phyloP scores from a whole-genome alignment of 2,888 invertebrate species.

The Tetragonisca angustula region DNA sequence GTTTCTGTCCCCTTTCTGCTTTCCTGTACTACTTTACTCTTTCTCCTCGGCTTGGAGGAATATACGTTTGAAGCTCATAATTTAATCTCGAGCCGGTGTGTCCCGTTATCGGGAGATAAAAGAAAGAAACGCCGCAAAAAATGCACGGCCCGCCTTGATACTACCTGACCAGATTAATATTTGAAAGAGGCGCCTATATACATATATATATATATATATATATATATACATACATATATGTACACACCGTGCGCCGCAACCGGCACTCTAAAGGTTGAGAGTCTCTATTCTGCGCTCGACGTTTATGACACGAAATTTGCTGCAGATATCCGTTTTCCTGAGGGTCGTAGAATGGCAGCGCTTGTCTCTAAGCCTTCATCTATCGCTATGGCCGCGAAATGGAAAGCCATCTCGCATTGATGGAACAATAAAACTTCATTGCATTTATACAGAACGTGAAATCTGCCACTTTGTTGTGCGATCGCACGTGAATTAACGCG shows the following conservation, averaged over 20 bases:
- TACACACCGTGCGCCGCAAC: not conserved
- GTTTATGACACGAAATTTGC: slow-evolving; percentile 56
- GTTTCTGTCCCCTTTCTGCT: no score
- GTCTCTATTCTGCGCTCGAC: slow-evolving; percentile 38
- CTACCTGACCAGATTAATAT: slow-evolving; percentile 31
- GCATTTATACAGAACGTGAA: not conserved
- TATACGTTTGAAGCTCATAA: not conserved
- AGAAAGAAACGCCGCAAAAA: not conserved
- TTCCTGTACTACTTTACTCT: no score
- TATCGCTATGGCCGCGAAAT: not conserved
- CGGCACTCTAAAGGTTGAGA: slow-evolving; percentile 24
- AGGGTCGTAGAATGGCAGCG: not conserved
- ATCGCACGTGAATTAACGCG: not conserved
- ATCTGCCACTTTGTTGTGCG: not conserved
- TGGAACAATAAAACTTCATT: slow-evolving; percentile 25
- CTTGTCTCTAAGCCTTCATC: slow-evolving; percentile 28
- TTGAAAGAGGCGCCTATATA: slow-evolving; percentile 8
- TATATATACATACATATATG: no score
- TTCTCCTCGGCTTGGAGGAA: not conserved
- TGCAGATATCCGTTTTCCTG: slow-evolving; percentile 46
- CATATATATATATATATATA: no score
- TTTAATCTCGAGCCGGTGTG: not conserved
- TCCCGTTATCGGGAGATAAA: not conserved
- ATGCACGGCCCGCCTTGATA: not conserved
- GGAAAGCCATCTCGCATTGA: slow-evolving; percentile 7